Evolutionary conservation across 2,888 invertebrate genomes (phyloP).

Genomic region (Drosophila birchii): DNA sequence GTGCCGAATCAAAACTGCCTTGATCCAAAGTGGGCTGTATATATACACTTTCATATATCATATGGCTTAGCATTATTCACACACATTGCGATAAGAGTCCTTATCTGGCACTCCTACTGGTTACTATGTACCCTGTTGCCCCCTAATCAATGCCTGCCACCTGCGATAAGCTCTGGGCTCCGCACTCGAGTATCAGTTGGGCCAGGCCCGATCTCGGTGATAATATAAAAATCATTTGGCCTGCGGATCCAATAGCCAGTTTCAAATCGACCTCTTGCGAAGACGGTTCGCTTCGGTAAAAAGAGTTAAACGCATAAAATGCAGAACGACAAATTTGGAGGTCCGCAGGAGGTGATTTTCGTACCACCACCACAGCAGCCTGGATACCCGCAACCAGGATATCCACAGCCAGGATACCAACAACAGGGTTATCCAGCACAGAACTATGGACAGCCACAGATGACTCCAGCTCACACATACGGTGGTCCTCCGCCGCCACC

Average conservation of each 20-base stretch:
- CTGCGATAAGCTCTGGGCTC: constrained; percentile 19
- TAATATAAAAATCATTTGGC: constrained; percentile 25
- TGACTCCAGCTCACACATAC: constrained; percentile 1
- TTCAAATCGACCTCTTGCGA: constrained; percentile 14
- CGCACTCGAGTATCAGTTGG: constrained; percentile 11
- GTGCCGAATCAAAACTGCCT: background rate
- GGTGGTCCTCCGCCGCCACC: constrained; percentile 14
- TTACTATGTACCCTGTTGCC: background rate
- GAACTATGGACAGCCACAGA: constrained; percentile 20
- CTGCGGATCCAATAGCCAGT: constrained; percentile 20
- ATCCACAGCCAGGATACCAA: background rate
- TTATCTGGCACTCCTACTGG: constrained; percentile 5
- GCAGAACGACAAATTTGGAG: constrained; percentile 49
- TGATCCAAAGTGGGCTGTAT: background rate
- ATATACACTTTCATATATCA: background rate
- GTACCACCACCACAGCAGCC: constrained; percentile 20
- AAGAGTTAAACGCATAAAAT: constrained; percentile 20
- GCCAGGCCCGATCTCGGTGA: background rate
- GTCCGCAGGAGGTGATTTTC: constrained; percentile 40
- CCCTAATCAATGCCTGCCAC: constrained; percentile 11
- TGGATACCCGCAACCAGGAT: constrained; percentile 27
- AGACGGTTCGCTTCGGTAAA: constrained; percentile 8
- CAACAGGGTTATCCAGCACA: constrained; percentile 27
- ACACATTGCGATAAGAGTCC: constrained; percentile 22
- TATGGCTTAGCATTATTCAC: background rate